These are phyloP conservation scores for Sycophila texana DNA, from an alignment of 2,888 invertebrate species.

Conservation along the genomic window DNA sequence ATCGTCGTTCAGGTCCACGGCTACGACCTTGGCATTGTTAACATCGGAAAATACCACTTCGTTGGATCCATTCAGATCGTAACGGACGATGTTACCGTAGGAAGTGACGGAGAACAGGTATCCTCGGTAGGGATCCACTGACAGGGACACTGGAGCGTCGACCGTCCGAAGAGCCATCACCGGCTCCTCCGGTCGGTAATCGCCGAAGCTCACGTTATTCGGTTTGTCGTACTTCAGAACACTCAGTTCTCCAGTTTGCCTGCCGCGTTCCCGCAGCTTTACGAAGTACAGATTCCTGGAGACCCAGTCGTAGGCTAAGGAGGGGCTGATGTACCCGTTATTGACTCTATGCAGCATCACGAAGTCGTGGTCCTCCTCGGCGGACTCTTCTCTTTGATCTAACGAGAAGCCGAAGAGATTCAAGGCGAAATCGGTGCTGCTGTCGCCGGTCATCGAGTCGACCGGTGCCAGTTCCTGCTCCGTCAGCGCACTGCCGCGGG, in stretches of 20 bases:
- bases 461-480: neutral
- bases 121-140: slow-evolving; percentile 6
- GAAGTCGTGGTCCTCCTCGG: no score
- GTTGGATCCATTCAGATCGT: neutral
- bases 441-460: neutral
- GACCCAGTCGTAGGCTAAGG: slow-evolving; percentile 9
- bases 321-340: no score
- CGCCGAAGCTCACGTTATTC: neutral
- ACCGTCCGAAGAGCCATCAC: neutral
- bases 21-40: neutral
- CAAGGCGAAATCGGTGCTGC: neutral
- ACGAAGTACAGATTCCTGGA: slow-evolving; percentile 7
- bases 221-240: neutral
- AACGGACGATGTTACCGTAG: neutral
- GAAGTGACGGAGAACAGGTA: neutral
- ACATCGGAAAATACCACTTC: neutral
- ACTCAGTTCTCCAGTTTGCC: neutral
- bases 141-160: neutral
- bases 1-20: neutral
- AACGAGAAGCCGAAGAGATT: neutral
- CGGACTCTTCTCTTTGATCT: neutral
- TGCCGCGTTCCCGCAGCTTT: neutral
- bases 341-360: neutral
- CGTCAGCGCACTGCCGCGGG: no score
- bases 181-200: neutral